Evolutionary conservation across 2,113 vertebrate genomes (phyloP), one percentile per base, ranked within the genome.

Genomic region (Calidris pugnax): DNA sequence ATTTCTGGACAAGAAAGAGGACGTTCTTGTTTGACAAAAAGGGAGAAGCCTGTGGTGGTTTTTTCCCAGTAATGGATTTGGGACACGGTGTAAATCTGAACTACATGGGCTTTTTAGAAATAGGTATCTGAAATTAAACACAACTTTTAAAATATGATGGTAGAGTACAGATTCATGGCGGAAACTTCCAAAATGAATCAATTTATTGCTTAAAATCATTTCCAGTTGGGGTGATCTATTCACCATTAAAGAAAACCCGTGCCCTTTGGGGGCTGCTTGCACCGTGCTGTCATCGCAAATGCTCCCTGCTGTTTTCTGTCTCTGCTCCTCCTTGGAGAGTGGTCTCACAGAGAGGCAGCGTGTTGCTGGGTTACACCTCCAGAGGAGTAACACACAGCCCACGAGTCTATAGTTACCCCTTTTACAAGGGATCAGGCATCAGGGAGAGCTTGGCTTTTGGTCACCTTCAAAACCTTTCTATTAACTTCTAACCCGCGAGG

Each of bases 341-440:
- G 24, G n/a, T 43, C 84, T 75, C 68, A 13, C 66, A 45, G 78
- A 28, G 72, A 21, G 7, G 2, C 51, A 30, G 16, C 1, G 0
- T 12, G 5, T 8, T 3, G 1, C 74, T 9, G 0, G 12, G 74
- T 45, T 76, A 5, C 64, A 50, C 22, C 48, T 18, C 72, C 35
- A 27, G 16, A 47, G 62, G 17, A 53, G 57, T 71, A 69, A 4
- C 41, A 4, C 41, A 48, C 68, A 80, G 62, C 71, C 63, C 55
- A 17, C 51, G 14, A 21, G 51, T 28, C 62, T 76, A 10, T 5
- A 6, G 12, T 43, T 67, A 35, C 2, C 47, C 21, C 28, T 43
- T 60, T 5, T 5, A 13, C 45, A 79, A 50, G 73, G 47, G 43
- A 63, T 56, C 22, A 33, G 53, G 16, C 43, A 47, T 62, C 37